A percentile compares a stretch with the other conserved stretches of the same genome.
These are phyloP conservation scores for Aphelocoma californica DNA, from an alignment of 2,797 vertebrate genomes.

Conservation along the genomic window DNA sequence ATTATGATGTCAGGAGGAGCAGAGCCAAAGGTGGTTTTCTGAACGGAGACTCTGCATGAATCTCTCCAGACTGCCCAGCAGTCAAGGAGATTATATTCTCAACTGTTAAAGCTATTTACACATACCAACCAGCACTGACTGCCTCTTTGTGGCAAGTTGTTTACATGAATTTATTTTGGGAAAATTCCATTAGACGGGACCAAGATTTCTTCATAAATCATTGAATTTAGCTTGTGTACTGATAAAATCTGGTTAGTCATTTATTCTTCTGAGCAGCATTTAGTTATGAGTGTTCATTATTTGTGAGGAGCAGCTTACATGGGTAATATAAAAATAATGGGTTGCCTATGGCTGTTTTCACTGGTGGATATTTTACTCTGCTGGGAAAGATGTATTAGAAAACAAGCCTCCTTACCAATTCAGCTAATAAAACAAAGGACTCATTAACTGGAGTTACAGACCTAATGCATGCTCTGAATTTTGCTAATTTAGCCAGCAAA, in stretches of 20 bases:
- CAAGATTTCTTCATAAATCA: slow-evolving; percentile 90
- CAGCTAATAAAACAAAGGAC: slow-evolving; percentile 32
- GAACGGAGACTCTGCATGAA: slow-evolving; percentile 80
- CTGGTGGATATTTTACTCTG: slow-evolving; percentile 31
- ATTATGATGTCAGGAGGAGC: slow-evolving; percentile 84
- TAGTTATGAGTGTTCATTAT: slow-evolving; percentile 64
- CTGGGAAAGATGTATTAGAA: slow-evolving; percentile 42
- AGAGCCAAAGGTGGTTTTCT: slow-evolving; percentile 86
- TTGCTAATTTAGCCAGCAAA: slow-evolving; percentile 46
- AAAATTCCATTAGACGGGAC: slow-evolving; percentile 92
- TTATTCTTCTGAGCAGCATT: slow-evolving; percentile 78
- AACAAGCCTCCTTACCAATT: slow-evolving; percentile 14
- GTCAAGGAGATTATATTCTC: slow-evolving; percentile 89
- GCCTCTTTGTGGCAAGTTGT: slow-evolving; percentile 90
- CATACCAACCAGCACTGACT: slow-evolving; percentile 90
- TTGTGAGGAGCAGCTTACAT: slow-evolving; percentile 47
- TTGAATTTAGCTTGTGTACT: slow-evolving; percentile 91
- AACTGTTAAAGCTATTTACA: slow-evolving; percentile 92
- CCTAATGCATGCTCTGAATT: slow-evolving; percentile 47
- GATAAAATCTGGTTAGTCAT: slow-evolving; percentile 87
- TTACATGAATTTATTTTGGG: slow-evolving; percentile 97
- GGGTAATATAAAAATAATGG: slow-evolving; percentile 17
- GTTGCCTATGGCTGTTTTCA: slow-evolving; percentile 39
- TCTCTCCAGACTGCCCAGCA: slow-evolving; percentile 80
- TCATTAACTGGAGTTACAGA: slow-evolving; percentile 51